These are phyloP conservation scores for Pectinophora gossypiella DNA, from an alignment of 1,140 invertebrate genomes.

Conservation along the genomic window DNA sequence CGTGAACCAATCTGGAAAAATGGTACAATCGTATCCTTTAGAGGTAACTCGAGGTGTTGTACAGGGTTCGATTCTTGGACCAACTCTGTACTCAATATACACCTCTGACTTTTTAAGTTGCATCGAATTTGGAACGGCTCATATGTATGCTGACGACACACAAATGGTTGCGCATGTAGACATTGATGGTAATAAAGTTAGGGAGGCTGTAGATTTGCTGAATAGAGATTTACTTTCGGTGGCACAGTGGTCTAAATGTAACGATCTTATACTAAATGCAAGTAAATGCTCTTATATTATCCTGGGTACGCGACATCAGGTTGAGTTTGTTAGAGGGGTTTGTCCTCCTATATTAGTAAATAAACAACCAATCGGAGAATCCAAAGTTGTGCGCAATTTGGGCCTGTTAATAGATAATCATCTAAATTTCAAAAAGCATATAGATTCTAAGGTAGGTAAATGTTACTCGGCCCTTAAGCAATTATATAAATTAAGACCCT, in stretches of 20 bases:
- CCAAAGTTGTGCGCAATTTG: background rate
- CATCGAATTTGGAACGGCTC: background rate
- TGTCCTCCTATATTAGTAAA: background rate
- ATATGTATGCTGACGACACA: background rate
- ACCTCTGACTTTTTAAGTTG: background rate
- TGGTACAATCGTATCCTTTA: background rate
- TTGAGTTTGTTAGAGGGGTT: background rate
- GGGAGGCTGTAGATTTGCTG: background rate
- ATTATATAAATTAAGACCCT: background rate
- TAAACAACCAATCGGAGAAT: background rate
- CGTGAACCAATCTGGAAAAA: background rate
- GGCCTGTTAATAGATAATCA: background rate
- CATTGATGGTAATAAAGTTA: background rate
- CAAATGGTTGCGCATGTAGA: background rate
- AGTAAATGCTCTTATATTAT: conserved; percentile 1
- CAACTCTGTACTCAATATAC: conserved; percentile 1
- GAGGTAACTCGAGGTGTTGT: background rate
- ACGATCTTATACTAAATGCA: background rate
- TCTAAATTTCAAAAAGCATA: background rate
- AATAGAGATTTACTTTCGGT: background rate
- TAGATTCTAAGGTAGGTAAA: background rate
- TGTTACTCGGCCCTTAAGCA: background rate
- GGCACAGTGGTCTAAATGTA: background rate
- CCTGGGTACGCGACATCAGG: background rate
- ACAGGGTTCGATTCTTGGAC: conserved; percentile 2